A percentile compares a stretch with the other conserved stretches of the same genome.
These are phyloP conservation scores for Caenorhabditis zanzibari DNA, from an alignment of 2,888 invertebrate species.

Conservation along the genomic window DNA sequence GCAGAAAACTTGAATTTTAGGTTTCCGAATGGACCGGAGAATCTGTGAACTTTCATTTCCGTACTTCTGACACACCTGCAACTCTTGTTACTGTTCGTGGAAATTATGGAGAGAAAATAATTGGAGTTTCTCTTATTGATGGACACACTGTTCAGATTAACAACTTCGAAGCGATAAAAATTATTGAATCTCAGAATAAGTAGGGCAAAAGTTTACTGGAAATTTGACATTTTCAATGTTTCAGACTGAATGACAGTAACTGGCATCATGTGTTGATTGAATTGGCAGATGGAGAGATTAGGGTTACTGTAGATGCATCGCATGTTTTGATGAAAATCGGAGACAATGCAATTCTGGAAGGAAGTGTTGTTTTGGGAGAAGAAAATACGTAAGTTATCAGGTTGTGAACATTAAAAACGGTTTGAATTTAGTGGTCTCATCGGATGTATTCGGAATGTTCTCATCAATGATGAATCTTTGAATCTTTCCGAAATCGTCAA, in stretches of 20 bases:
- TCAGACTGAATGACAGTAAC: constrained; percentile 76
- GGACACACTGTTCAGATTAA: constrained; percentile 56
- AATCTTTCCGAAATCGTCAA: constrained; percentile 38
- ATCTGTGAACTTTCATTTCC: constrained; percentile 60
- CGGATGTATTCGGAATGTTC: constrained; percentile 76
- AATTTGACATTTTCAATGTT: not conserved
- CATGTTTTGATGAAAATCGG: constrained; percentile 46
- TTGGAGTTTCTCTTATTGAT: constrained; percentile 46
- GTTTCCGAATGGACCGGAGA: constrained; percentile 55
- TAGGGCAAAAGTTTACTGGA: not conserved
- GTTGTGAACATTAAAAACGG: not conserved
- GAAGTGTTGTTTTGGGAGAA: constrained; percentile 48
- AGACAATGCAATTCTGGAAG: constrained; percentile 55
- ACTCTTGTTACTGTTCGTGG: constrained; percentile 46
- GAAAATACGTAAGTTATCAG: constrained; percentile 13
- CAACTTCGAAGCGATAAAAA: constrained; percentile 44
- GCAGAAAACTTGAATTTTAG: not conserved
- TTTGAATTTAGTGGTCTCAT: constrained; percentile 69
- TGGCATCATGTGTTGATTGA: constrained; percentile 81
- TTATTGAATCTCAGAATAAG: constrained; percentile 56
- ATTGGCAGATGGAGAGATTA: constrained; percentile 70
- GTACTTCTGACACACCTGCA: constrained; percentile 53
- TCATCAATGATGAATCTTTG: constrained; percentile 64
- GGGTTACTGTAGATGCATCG: constrained; percentile 63
- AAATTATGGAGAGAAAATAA: constrained; percentile 52